Conservation (phyloP, 2,888 invertebrate species). For the Meghimatium bilineatum region DNA sequence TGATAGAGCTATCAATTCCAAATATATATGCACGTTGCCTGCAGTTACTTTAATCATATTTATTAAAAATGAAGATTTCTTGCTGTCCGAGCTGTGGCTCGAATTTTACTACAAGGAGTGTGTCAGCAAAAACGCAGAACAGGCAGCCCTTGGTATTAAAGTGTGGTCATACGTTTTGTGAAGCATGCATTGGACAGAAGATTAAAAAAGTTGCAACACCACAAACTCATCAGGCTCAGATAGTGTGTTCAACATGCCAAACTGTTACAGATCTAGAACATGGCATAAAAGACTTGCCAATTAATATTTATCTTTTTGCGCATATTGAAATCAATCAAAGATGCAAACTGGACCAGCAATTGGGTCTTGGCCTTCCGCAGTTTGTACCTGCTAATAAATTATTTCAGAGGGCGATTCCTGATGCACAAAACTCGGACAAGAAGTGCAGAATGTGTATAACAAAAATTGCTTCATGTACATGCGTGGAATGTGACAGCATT, state of each 20-base stretch:
- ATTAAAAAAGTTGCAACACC: slow-evolving; percentile 52
- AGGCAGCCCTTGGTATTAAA: slow-evolving; percentile 64
- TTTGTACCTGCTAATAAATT: background rate
- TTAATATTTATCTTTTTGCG: slow-evolving; percentile 28
- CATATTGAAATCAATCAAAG: slow-evolving; percentile 21
- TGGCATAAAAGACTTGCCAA: slow-evolving; percentile 43
- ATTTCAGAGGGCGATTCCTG: background rate
- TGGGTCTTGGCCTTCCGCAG: background rate
- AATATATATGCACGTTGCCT: background rate
- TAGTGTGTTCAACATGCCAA: slow-evolving; percentile 62
- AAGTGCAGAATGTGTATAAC: slow-evolving; percentile 44
- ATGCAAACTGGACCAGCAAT: slow-evolving; percentile 19
- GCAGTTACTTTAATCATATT: background rate
- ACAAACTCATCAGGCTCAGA: background rate
- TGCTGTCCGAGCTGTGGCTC: slow-evolving; percentile 26
- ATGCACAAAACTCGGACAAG: background rate
- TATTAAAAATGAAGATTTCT: slow-evolving; percentile 29
- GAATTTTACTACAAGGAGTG: background rate
- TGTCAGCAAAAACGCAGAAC: slow-evolving; percentile 2
- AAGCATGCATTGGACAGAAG: slow-evolving; percentile 60
- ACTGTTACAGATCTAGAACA: slow-evolving; percentile 52
- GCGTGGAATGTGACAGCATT: slow-evolving; percentile 67
- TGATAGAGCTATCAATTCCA: background rate
- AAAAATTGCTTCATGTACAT: slow-evolving; percentile 60
- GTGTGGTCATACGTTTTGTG: slow-evolving; percentile 73